Percentiles rank a stretch among this genome's conserved stretches.
Evolutionary conservation across 2,797 vertebrate genomes (phyloP).

Genomic region (Acrossocheilus fasciatus): DNA sequence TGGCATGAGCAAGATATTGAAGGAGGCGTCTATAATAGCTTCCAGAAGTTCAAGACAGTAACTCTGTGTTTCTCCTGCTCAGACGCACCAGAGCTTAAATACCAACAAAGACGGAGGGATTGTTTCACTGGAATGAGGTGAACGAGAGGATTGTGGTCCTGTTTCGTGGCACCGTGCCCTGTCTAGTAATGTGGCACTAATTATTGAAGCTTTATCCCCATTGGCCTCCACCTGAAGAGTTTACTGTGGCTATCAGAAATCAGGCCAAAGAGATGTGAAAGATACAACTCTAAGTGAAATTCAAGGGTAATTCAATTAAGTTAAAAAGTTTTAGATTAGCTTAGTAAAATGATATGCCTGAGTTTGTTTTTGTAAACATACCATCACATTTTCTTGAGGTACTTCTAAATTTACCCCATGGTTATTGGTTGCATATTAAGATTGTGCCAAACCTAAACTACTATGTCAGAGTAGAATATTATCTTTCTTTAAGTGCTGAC

Average conservation of each 20-base stretch:
- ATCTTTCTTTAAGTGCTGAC: slow-evolving; percentile 24
- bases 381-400: neutral
- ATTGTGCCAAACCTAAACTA: neutral
- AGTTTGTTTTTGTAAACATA: slow-evolving; percentile 22
- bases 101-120: slow-evolving; percentile 26
- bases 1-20: slow-evolving; percentile 40
- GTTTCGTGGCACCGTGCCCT: slow-evolving; percentile 9
- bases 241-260: slow-evolving; percentile 26
- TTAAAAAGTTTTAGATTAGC: slow-evolving; percentile 20
- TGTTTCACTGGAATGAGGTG: slow-evolving; percentile 15
- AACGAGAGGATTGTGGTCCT: slow-evolving; percentile 9
- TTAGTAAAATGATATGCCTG: neutral
- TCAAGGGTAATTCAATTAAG: slow-evolving; percentile 19
- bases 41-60: slow-evolving; percentile 58
- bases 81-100: slow-evolving; percentile 24
- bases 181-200: slow-evolving; percentile 47
- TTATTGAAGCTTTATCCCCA: slow-evolving; percentile 29
- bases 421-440: neutral
- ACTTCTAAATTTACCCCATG: neutral
- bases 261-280: slow-evolving; percentile 15
- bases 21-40: slow-evolving; percentile 54
- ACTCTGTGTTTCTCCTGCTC: slow-evolving; percentile 46
- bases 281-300: slow-evolving; percentile 17
- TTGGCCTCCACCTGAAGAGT: slow-evolving; percentile 15
- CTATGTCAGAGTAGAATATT: neutral